phyloP scores from a whole-genome alignment of 2,797 vertebrate species.

The Phoebastria nigripes region DNA sequence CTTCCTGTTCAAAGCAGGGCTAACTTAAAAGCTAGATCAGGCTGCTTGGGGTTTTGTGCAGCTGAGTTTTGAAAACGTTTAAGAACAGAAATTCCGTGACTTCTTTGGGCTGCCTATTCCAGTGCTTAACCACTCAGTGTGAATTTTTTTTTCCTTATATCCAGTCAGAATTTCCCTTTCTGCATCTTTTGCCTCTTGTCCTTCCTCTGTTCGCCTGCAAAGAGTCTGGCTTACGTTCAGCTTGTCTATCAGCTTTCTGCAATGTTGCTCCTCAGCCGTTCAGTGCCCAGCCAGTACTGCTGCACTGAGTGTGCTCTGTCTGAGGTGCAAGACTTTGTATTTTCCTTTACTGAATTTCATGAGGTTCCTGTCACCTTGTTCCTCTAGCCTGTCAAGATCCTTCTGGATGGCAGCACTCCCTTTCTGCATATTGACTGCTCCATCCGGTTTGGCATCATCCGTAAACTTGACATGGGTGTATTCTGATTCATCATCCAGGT shows the following conservation, averaged over 20 bases:
- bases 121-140: not conserved
- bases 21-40: not conserved
- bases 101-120: not conserved
- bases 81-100: not conserved
- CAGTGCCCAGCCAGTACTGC: not conserved
- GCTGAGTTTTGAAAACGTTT: not conserved
- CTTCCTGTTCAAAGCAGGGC: not conserved
- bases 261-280: not conserved
- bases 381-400: not conserved
- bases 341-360: not conserved
- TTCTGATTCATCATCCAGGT: not conserved
- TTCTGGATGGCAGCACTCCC: not conserved
- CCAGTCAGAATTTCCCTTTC: not conserved
- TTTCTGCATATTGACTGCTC: not conserved
- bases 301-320: not conserved
- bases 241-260: not conserved
- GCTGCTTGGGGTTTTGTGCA: not conserved
- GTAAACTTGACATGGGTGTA: not conserved
- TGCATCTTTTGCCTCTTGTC: not conserved
- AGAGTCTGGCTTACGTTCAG: not conserved
- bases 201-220: not conserved
- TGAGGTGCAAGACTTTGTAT: not conserved
- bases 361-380: not conserved
- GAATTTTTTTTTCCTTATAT: not conserved
- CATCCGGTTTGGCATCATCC: not conserved